Evolutionary conservation across 2,797 vertebrate genomes (phyloP).

Genomic region (Mormyrops boulengeri): DNA sequence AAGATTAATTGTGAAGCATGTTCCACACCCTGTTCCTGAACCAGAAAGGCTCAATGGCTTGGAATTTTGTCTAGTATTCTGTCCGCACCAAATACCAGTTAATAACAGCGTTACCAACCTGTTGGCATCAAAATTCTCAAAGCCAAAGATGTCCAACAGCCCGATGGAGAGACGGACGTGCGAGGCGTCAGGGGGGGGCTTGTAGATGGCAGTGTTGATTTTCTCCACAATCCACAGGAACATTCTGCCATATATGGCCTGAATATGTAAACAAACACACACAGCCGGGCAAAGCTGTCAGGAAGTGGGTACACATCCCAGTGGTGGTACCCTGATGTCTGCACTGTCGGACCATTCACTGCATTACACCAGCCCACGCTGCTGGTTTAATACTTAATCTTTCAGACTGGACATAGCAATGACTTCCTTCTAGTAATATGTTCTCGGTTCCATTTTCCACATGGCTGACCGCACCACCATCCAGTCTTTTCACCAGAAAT

Average conservation of each 20-base stretch:
- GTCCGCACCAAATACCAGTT: background rate
- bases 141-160: conserved; percentile 94
- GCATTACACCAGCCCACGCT: background rate
- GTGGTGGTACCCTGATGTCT: background rate
- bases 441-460: background rate
- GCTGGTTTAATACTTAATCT: background rate
- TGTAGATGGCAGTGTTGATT: conserved; percentile 81
- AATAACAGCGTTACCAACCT: conserved; percentile 58
- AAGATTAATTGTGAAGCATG: background rate
- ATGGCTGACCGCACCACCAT: background rate
- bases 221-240: conserved; percentile 93
- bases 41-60: background rate
- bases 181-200: conserved; percentile 47
- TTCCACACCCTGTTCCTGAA: background rate
- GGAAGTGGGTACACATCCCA: background rate
- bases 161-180: conserved; percentile 69
- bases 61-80: background rate
- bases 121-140: conserved; percentile 91
- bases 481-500: background rate
- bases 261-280: conserved; percentile 12
- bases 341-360: background rate
- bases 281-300: background rate
- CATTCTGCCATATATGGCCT: conserved; percentile 88
- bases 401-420: background rate
- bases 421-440: background rate